These are phyloP conservation scores for Channa striata DNA, from an alignment of 2,797 vertebrate species.

Conservation along the genomic window DNA sequence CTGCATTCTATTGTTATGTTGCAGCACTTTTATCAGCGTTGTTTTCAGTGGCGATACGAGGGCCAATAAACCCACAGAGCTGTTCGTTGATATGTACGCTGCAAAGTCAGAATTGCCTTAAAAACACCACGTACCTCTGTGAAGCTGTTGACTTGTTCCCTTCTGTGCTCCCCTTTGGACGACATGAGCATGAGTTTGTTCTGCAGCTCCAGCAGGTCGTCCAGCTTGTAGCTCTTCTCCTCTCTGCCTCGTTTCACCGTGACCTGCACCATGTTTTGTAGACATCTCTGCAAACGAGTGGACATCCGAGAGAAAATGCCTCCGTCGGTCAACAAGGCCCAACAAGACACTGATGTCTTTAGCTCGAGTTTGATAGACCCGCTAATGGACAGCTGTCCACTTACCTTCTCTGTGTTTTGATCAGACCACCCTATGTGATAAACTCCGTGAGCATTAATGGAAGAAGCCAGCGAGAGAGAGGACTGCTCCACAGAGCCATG, in stretches of 20 bases:
- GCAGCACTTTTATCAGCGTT: too few relatives aligned
- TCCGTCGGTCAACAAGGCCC: not conserved
- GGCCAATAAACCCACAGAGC: too few relatives aligned
- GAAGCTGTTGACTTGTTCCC: constrained; percentile 83
- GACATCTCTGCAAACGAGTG: constrained; percentile 61
- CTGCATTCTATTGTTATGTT: too few relatives aligned
- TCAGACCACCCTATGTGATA: constrained; percentile 78
- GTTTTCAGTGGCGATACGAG: too few relatives aligned
- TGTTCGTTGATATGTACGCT: too few relatives aligned
- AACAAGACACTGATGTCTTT: too few relatives aligned
- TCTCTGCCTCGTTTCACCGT: constrained; percentile 44
- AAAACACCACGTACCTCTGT: constrained; percentile 75
- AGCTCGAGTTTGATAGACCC: not conserved
- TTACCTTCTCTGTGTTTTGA: constrained; percentile 67
- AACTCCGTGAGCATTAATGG: constrained; percentile 80
- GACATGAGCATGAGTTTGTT: constrained; percentile 88
- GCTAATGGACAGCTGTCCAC: not conserved
- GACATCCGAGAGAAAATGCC: not conserved
- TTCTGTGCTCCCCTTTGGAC: constrained; percentile 81
- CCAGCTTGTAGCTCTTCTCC: constrained; percentile 71
- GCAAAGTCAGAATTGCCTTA: not conserved
- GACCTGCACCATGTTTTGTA: constrained; percentile 63
- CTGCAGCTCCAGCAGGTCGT: constrained; percentile 83
- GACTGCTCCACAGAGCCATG: constrained; percentile 87
- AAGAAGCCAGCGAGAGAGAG: constrained; percentile 81